phyloP scores from a whole-genome alignment of 2,113 vertebrate genomes.

The Silurus meridionalis region DNA sequence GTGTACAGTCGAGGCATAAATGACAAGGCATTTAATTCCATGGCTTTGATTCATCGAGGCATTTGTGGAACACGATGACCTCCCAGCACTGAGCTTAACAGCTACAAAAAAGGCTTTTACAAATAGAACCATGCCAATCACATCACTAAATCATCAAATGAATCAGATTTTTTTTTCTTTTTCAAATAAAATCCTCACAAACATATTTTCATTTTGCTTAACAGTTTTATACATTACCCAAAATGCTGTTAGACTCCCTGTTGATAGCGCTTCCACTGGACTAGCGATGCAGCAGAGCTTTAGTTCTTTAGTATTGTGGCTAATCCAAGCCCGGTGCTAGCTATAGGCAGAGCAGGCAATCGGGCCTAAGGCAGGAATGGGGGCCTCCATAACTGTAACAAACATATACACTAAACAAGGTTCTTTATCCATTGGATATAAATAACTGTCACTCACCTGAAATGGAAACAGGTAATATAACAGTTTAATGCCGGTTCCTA shows the following conservation, averaged over 20 bases:
- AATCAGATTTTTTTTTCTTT: not conserved
- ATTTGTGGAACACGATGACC: conserved; percentile 10
- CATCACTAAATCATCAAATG: not conserved
- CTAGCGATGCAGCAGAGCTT: not conserved
- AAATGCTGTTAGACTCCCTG: not conserved
- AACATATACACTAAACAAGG: too few species aligned
- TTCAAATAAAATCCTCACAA: not conserved
- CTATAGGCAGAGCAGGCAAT: too few species aligned
- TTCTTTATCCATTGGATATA: too few species aligned
- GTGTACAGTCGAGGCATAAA: conserved; percentile 4
- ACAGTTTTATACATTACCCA: not conserved
- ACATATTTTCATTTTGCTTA: not conserved
- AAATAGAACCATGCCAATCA: not conserved
- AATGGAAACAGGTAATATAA: too few species aligned
- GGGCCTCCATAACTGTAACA: too few species aligned
- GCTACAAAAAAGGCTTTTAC: not conserved
- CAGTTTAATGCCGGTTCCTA: too few species aligned
- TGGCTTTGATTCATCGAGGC: not conserved
- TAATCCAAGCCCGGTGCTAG: too few species aligned
- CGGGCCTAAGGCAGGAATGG: too few species aligned
- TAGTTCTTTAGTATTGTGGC: not conserved
- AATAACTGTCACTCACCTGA: too few species aligned
- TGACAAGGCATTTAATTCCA: conserved; percentile 11
- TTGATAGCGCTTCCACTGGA: not conserved
- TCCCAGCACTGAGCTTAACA: not conserved